These are phyloP conservation scores for Athripsodes cinereus DNA, from an alignment of 2,888 invertebrate genomes.

Conservation along the genomic window DNA sequence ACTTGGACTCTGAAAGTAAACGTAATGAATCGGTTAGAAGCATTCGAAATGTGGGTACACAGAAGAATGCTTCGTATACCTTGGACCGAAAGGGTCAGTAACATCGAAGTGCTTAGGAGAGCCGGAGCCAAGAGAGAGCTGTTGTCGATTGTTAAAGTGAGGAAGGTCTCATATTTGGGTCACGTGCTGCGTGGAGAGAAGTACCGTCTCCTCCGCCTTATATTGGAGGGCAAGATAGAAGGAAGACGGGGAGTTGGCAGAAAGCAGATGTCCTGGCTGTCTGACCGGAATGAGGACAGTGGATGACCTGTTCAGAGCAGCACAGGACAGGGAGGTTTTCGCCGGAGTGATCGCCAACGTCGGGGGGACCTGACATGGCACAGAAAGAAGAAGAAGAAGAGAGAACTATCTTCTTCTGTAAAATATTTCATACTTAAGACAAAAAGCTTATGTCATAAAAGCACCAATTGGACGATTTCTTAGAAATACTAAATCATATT, in stretches of 20 bases:
- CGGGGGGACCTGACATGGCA: neutral
- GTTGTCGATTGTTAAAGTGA: neutral
- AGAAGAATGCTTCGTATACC: constrained; percentile 1
- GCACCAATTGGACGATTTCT: no score
- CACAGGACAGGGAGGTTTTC: neutral
- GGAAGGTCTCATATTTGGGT: neutral
- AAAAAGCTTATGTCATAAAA: no score
- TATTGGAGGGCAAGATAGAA: neutral
- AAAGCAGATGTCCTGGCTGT: neutral
- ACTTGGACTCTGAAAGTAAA: constrained; percentile 1
- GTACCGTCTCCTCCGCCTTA: neutral
- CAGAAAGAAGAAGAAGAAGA: neutral
- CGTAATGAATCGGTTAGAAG: neutral
- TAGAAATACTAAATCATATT: no score
- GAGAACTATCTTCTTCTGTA: no score
- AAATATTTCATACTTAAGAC: no score
- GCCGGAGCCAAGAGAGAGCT: neutral
- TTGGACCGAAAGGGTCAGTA: neutral
- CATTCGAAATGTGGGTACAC: constrained; percentile 2
- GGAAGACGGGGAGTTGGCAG: neutral
- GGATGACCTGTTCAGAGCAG: neutral
- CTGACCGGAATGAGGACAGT: neutral
- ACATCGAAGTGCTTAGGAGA: neutral
- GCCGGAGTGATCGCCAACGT: neutral
- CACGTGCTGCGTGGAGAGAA: neutral